Conservation (phyloP, 2,797 vertebrate genomes). For the Vipera latastei region DNA sequence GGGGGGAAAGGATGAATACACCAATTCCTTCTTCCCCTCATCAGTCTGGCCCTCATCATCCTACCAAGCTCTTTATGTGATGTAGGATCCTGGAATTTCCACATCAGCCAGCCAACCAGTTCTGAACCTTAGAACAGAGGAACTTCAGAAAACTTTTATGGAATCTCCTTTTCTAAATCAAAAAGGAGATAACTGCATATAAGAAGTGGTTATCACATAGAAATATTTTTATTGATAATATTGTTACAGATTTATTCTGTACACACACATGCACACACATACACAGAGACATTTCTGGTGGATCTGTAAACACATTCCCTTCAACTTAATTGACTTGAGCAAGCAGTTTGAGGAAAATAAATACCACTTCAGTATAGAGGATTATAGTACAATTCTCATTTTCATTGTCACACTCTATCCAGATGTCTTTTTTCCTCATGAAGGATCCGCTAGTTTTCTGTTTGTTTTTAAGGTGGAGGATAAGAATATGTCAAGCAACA, state of each 20-base stretch:
- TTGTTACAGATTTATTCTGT: slow-evolving; percentile 26
- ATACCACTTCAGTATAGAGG: background rate
- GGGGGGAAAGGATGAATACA: background rate
- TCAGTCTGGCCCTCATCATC: background rate
- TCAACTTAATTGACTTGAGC: slow-evolving; percentile 48
- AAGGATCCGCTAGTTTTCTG: background rate
- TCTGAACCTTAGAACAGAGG: background rate
- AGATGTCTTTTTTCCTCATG: rapidly evolving
- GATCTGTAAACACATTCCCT: slow-evolving; percentile 37
- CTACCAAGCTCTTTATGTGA: background rate
- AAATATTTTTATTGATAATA: background rate
- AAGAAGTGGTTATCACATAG: background rate
- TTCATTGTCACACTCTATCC: slow-evolving; percentile 27
- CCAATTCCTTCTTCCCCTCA: background rate
- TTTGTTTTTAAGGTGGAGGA: rapidly evolving
- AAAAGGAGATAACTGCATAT: background rate
- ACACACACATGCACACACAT: background rate
- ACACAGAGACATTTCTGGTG: background rate
- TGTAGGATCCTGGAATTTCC: background rate
- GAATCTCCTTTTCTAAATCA: background rate
- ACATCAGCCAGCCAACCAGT: background rate
- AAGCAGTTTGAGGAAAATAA: slow-evolving; percentile 21
- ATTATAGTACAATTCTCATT: background rate
- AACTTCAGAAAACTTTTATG: background rate
- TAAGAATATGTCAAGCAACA: rapidly evolving